These are phyloP conservation scores for Amphiura filiformis DNA, from an alignment of 35 echinoderm and acorn worm species.

Conservation along the genomic window DNA sequence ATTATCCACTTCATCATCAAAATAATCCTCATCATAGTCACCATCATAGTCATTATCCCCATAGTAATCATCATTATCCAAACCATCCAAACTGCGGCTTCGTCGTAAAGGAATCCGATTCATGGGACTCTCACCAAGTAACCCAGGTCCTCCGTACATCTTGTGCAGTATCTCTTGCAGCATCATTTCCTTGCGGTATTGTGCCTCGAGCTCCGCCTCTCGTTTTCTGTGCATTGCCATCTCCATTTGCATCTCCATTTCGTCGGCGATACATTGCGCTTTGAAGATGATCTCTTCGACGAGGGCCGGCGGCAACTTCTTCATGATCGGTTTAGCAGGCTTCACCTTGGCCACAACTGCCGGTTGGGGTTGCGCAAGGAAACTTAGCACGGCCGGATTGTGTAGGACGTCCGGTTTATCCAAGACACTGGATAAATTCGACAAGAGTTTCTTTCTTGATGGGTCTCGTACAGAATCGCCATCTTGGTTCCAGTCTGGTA, in stretches of 20 bases:
- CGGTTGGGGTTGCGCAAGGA: background rate
- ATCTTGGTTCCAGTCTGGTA: no score
- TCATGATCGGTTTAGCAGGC: background rate
- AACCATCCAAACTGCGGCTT: background rate
- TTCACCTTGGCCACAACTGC: background rate
- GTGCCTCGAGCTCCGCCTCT: background rate
- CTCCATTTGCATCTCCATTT: background rate
- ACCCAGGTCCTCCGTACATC: background rate
- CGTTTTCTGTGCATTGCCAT: background rate
- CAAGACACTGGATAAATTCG: background rate
- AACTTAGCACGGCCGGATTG: background rate
- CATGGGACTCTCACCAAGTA: background rate
- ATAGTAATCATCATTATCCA: background rate
- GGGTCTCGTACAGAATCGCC: no score
- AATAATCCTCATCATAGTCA: background rate
- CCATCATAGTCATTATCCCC: background rate
- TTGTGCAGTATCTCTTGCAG: no score
- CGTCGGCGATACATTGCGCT: background rate
- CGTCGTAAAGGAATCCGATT: background rate
- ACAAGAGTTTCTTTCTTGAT: background rate
- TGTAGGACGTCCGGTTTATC: background rate
- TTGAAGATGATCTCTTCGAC: background rate
- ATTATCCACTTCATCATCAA: background rate
- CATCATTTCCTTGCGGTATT: background rate
- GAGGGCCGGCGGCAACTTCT: background rate